Conservation (phyloP, 2,797 vertebrate genomes). For the Tokudaia muenninki region DNA sequence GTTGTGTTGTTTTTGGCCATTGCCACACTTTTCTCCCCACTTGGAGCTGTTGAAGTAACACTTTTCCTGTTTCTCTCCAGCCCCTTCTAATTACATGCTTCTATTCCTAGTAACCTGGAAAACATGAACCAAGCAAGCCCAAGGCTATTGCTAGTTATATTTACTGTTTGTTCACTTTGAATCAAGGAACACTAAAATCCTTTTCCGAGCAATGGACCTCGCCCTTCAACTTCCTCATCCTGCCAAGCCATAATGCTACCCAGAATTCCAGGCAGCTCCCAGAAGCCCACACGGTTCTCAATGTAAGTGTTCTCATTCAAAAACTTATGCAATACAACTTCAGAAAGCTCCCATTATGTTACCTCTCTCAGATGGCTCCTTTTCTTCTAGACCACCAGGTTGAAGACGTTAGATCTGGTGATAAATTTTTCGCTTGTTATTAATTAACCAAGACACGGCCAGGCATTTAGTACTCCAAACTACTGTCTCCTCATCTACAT, state of each 20-base stretch:
- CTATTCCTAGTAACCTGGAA: constrained; percentile 48
- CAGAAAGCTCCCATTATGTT: neutral
- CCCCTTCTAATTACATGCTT: constrained; percentile 40
- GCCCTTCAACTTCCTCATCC: neutral
- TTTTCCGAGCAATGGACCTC: neutral
- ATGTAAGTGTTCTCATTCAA: neutral
- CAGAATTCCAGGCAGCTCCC: neutral
- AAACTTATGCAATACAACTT: neutral
- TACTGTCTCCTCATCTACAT: constrained; percentile 19
- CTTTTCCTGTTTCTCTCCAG: constrained; percentile 16
- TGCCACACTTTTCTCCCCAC: neutral
- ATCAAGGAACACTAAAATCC: neutral
- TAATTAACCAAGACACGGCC: neutral
- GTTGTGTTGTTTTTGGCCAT: neutral
- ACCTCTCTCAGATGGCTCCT: neutral
- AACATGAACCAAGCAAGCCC: neutral
- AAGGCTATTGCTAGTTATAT: neutral
- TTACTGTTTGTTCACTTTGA: constrained; percentile 41
- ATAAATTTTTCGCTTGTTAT: constrained; percentile 8
- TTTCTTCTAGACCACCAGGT: neutral
- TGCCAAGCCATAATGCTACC: neutral
- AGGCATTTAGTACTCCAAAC: neutral
- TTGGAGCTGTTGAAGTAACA: neutral
- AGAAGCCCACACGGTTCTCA: neutral
- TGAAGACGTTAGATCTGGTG: neutral